Evolutionary conservation across 1,140 invertebrate species (phyloP), one percentile per base, ranked within the genome.

Genomic region (Lethrus apterus): DNA sequence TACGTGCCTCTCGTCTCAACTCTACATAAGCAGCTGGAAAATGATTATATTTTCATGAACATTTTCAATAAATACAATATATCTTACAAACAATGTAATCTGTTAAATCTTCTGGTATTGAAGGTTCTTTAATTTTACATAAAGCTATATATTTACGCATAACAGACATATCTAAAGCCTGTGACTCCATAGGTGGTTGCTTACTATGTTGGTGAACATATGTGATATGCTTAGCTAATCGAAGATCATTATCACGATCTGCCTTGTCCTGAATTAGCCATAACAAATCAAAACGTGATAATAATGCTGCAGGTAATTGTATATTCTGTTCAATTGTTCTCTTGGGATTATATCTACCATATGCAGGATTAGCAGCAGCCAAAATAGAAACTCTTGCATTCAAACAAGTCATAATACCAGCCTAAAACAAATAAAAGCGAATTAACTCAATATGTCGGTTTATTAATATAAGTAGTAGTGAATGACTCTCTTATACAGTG

Each of bases 341-440:
- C 60, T 93, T 93, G 0, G 92, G 85, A 71, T 99, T 99, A 71
- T 99, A 99, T 52, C 92, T 80, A 8, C 97, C 97, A 69, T 91
- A 99, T 0, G 93, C 93, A 11, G 97, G 97, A 80, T 99, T 99
- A 7, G 97, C 97, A 2, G 97, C 97, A 5, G 96, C 96, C 52
- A 99, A 72, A 60, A 99, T 99, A 1, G 95, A 95, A 4, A 95
- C 91, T 51, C 95, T 78, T 0, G 95, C 95, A 73, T 99, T 98
- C 13, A 99, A 69, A 20, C 89, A 92, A 0, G 96, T 97, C 86
- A 98, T 92, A 54, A 99, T 98, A 35, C 96, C 96, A 35, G 95
- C 96, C 81, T 86, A 62, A 35, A 65, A 59, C 40, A 41, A 38
- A n/a, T 11, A 40, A 20, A 46, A 35, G 11, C n/a, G n/a, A n/a